Evolutionary conservation across 1,140 invertebrate species (phyloP), one percentile per base, ranked within the genome.

Genomic region (Sycobia sp.): DNA sequence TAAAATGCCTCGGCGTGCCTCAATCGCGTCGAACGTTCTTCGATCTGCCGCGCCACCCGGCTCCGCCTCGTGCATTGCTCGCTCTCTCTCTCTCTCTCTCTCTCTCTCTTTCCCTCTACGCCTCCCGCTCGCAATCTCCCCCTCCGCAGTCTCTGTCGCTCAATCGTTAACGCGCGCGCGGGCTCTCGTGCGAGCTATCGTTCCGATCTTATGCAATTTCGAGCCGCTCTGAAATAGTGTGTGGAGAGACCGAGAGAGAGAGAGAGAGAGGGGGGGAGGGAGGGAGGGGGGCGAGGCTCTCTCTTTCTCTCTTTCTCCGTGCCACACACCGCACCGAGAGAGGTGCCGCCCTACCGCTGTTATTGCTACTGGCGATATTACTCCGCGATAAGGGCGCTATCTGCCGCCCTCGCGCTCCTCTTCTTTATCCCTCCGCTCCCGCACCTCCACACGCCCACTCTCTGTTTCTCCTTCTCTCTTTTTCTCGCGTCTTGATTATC

Each of bases 171-270:
- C 36, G 57, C 34, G 36, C 34, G 32, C 51, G 22, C 43, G 41
- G 16, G 51, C 53, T 69, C 68, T 71, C 71, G 71, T 73, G 70
- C 60, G 36, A 63, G 53, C 65, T 71, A 70, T 73, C 72, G 70
- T 62, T 68, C n/a, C 67, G 64, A 71, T 72, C 68, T 70, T 66
- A 63, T 68, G 68, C 68, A 66, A 72, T 72, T 71, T 60, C 65
- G 62, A 23, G 43, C 65, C 53, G 57, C 55, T 56, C 65, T 67
- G 67, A 71, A n/a, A n/a, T n/a, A n/a, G n/a, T n/a, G 69, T 69
- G 65, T 68, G 67, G 66, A 68, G 68, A 62, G 66, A 71, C n/a
- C n/a, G n/a, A n/a, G n/a, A n/a, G n/a, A n/a, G n/a, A n/a, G n/a
- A n/a, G n/a, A n/a, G n/a, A n/a, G n/a, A n/a, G n/a, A n/a, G n/a